A percentile compares a stretch with the other conserved stretches of the same genome.
These are phyloP conservation scores for Venustaconcha ellipsiformis DNA, from an alignment of 1,140 invertebrate genomes.

Conservation along the genomic window DNA sequence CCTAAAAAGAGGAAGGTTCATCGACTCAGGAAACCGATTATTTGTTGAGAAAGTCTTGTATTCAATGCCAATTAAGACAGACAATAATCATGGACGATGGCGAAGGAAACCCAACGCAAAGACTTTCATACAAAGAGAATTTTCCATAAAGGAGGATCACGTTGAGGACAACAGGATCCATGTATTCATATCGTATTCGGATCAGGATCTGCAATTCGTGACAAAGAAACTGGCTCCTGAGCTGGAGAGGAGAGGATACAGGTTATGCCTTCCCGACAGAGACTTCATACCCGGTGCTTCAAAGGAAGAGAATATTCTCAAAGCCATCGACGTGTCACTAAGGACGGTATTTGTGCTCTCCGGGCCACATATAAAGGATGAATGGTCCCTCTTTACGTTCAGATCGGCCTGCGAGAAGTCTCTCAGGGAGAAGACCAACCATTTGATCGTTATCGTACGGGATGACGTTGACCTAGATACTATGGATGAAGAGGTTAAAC, in stretches of 20 bases:
- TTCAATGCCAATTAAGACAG: constrained; percentile 22
- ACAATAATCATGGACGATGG: too few relatives aligned
- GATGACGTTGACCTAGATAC: constrained; percentile 16
- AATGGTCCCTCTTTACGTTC: constrained; percentile 52
- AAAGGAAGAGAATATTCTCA: constrained; percentile 52
- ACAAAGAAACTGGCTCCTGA: constrained; percentile 32
- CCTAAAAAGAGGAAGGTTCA: constrained; percentile 37
- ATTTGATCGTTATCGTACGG: constrained; percentile 34
- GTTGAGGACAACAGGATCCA: not conserved
- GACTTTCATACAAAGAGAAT: not conserved
- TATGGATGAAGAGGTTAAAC: constrained; percentile 38
- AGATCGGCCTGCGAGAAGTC: constrained; percentile 45
- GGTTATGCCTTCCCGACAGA: constrained; percentile 42
- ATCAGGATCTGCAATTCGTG: constrained; percentile 38
- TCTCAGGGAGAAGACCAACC: constrained; percentile 37
- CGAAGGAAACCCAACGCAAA: not conserved
- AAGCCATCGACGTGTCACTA: constrained; percentile 35
- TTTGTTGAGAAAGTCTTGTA: constrained; percentile 40
- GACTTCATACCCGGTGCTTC: constrained; percentile 48
- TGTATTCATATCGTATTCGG: constrained; percentile 46
- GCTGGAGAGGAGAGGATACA: constrained; percentile 36
- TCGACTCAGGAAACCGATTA: constrained; percentile 30
- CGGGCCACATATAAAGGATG: constrained; percentile 32
- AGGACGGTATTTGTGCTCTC: constrained; percentile 47
- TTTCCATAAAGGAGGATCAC: too few relatives aligned